Evolutionary conservation across 2,797 vertebrate genomes (phyloP), one percentile per base, ranked within the genome.

Genomic region (Peromyscus eremicus): DNA sequence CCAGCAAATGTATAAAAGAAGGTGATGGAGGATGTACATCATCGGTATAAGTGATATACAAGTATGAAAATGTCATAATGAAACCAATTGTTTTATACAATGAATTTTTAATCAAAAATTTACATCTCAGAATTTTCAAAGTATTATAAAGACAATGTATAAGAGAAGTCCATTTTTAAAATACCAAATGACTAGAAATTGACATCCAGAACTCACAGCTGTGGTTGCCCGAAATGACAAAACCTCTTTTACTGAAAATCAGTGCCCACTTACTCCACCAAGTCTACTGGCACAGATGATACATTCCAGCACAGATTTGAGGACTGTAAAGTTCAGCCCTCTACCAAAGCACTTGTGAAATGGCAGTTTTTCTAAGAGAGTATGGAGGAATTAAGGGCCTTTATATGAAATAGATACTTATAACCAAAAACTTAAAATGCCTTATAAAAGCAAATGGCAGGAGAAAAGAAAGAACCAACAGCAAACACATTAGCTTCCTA

Each of bases 181-280:
- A 83, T 57, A n/a, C 12, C 60, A 64, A 34, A 94, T 96, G 88
- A 94, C 62, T 95, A 94, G 82, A 93, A 93, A 94, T n/a, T 93
- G 84, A 90, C 87, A 82, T 92, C 62, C 46, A 92, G 73, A 97
- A 94, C 92, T 92, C 95, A 95, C n/a, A 62, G 70, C 73, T 83
- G 57, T 60, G 88, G 52, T 95, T 97, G 73, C 82, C 96, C 85
- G 71, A 97, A 96, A 95, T 88, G 77, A 80, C n/a, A 89, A 94
- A 97, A 91, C 21, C 64, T 57, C 34, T 95, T 94, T 91, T 94
- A 94, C 13, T n/a, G 92, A 88, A 94, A 97, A 96, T 96, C 95
- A 84, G 85, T 95, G 89, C 40, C 75, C 64, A 94, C 79, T 92
- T 89, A 94, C 32, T 60, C 43, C 46, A 80, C n/a, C 43, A 83